Conservation (phyloP, 2,888 invertebrate genomes). For the Oligia latruncula region DNA sequence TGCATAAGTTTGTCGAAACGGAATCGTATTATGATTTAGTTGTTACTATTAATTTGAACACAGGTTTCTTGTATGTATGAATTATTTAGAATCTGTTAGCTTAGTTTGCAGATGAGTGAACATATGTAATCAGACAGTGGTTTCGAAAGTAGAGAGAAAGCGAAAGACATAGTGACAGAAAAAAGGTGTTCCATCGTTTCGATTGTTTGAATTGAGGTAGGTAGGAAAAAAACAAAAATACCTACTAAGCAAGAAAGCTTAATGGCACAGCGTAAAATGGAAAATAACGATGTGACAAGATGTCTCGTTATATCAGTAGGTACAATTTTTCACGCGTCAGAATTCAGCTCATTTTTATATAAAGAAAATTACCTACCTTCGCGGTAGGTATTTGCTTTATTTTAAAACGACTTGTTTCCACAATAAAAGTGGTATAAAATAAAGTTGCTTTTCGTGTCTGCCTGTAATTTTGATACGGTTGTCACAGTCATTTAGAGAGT, state of each 20-base stretch:
- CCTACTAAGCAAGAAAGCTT: neutral
- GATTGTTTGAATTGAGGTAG: neutral
- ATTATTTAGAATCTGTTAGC: constrained; percentile 48
- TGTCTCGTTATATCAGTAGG: neutral
- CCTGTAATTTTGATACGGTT: neutral
- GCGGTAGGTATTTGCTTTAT: too few species aligned
- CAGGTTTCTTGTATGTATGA: constrained; percentile 55
- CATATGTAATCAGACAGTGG: neutral
- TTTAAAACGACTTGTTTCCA: too few species aligned
- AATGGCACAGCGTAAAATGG: neutral
- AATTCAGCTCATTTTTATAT: neutral
- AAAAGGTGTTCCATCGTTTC: neutral
- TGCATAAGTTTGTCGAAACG: constrained; percentile 67
- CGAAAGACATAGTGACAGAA: neutral
- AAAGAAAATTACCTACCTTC: neutral
- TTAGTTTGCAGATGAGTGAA: constrained; percentile 1
- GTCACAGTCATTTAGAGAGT: neutral
- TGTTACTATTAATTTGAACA: constrained; percentile 60
- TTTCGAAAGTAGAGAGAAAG: neutral
- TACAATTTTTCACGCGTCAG: too few species aligned
- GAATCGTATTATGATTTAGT: constrained; percentile 63
- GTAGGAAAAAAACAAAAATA: neutral
- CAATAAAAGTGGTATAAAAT: neutral
- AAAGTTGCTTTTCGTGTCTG: neutral
- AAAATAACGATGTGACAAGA: neutral